Evolutionary conservation across 2,888 invertebrate species (phyloP), one percentile per base, ranked within the genome.

Genomic region (Azorinus chamasolen): DNA sequence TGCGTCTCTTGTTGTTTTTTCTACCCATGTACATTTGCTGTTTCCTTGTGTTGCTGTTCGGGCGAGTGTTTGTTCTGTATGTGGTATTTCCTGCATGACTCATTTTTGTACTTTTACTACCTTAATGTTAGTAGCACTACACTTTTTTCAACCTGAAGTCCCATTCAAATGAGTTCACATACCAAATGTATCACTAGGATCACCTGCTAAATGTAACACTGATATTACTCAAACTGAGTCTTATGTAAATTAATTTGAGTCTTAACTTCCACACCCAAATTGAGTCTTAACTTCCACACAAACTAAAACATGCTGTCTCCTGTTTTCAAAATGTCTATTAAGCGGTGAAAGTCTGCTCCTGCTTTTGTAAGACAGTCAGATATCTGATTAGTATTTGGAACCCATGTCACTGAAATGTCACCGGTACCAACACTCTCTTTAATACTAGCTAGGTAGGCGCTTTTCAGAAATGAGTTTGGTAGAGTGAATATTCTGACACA

Each of bases 391-490:
- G 58, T 79, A 1, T 62, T 71, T 12, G 57, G 37, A 27, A 76
- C 61, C 75, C 73, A 72, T n/a, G 16, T 54, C 14, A 70, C 64
- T 48, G 45, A 8, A 27, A 81, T 51, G 18, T 74, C 77, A n/a
- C 59, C 63, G 0, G 10, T 16, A 6, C 10, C 37, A 24, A 78
- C 55, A 59, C 68, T 77, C 59, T 77, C 63, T 59, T 78, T 81
- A 16, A 81, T 70, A 22, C 68, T 74, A 39, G 70, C 62, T 8
- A 78, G 45, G 45, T 78, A 81, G 46, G 8, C 74, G 48, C 51
- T 78, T 81, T 25, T 81, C 81, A 41, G 61, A 57, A 12, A 78
- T 61, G 18, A 66, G 51, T 48, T 75, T 79, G 4, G 81, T 78
- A 0, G 78, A 81, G 48, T 75, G 66, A 27, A 81, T 57, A 53